phyloP scores from a whole-genome alignment of 2,113 vertebrate genomes.

The Sphyrna mokarran region DNA sequence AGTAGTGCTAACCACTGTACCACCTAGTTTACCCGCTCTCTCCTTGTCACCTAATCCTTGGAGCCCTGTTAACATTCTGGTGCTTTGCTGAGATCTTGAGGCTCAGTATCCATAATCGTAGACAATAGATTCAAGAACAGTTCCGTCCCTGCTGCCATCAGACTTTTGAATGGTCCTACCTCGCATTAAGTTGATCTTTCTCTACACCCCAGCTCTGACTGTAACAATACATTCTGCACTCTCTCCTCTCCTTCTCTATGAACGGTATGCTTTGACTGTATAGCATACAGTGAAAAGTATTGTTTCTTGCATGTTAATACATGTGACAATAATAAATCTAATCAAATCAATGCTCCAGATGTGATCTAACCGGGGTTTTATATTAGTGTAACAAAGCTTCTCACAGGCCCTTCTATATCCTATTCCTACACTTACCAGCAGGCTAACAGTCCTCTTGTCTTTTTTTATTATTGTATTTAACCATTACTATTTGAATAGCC shows the following conservation, averaged over 20 bases:
- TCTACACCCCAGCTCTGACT: too few species aligned
- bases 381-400: not conserved
- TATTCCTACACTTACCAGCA: not conserved
- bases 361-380: not conserved
- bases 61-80: not conserved
- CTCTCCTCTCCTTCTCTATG: too few species aligned
- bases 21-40: not conserved
- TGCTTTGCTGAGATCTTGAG: not conserved
- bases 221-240: too few species aligned
- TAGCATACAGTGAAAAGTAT: too few species aligned
- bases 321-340: too few species aligned
- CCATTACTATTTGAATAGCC: not conserved
- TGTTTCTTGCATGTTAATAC: too few species aligned
- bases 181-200: too few species aligned
- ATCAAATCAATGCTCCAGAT: not conserved
- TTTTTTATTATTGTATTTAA: not conserved
- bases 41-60: not conserved
- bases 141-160: too few species aligned
- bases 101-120: not conserved
- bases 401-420: not conserved
- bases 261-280: too few species aligned
- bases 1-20: too few species aligned
- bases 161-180: too few species aligned
- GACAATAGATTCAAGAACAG: not conserved
- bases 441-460: not conserved